Base-by-base conservation (phyloP, 2,888 invertebrate species). In the Balanococcus diminutus region DNA sequence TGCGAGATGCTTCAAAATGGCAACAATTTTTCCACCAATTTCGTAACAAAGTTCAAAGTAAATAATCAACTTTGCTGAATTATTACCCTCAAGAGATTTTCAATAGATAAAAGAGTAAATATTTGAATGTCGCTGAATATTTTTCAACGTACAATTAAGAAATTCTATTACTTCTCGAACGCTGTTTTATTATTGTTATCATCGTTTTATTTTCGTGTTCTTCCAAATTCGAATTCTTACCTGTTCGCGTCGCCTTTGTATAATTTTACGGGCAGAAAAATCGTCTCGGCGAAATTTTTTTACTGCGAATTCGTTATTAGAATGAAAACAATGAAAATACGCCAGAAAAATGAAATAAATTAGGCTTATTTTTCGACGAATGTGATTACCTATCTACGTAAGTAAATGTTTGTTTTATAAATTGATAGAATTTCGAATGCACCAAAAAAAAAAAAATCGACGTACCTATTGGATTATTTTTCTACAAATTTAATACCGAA, bases 41-140 rank as follows among this genome's bases (percentile, higher is more conserved):
- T 67, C 67, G 28, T 28, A 67, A 67, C 67, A 67, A 67, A 67
- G 67, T 67, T 67, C 28, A 67, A 28, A 67, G 67, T 67, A 67
- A 67, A 67, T 67, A 67, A 67, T 67, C 67, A 67, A 67, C 67
- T 67, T 67, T 67, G 28, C 11, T 67, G 67, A 67, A 67, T 67
- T 67, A 67, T 67, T 67, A 31, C 67, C 67, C 67, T 67, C 67
- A 16, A 67, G 67, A 67, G 67, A 67, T 67, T 67, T 67, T 67
- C 67, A 67, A 67, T 67, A 67, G 67, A 67, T 67, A 31, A 67
- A 67, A 25, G 67, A 67, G 67, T 67, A 67, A 67, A 67, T 67
- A 67, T 67, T 67, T 67, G 67, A 67, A 67, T 67, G 67, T 28
- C 67, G 67, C 28, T 67, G 67, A 67, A 67, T 67, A 67, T 67